phyloP scores from a whole-genome alignment of 2,113 vertebrate species.

The Gallinago paraguaiae region DNA sequence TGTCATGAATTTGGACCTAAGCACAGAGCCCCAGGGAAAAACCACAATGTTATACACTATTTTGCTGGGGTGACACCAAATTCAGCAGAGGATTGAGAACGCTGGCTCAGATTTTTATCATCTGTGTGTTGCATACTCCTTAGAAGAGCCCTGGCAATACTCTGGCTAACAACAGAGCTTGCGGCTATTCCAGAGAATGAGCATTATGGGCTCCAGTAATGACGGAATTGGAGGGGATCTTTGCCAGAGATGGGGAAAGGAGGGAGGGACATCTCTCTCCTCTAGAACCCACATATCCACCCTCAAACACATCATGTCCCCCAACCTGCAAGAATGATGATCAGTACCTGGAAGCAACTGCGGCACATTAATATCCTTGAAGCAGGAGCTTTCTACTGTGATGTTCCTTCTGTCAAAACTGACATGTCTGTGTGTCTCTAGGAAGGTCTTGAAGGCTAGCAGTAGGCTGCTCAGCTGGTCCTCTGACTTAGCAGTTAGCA shows the following conservation, averaged over 20 bases:
- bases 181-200: background rate
- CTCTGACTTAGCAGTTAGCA: slow-evolving; percentile 8
- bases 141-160: background rate
- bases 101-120: background rate
- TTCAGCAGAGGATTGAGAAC: background rate
- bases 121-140: background rate
- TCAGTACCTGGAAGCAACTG: background rate
- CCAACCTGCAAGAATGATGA: background rate
- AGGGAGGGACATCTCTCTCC: background rate
- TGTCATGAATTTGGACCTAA: background rate
- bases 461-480: background rate
- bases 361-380: background rate
- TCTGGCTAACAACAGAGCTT: background rate
- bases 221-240: background rate
- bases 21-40: background rate
- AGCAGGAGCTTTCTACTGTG: background rate
- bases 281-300: background rate
- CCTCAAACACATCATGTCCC: background rate
- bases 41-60: background rate
- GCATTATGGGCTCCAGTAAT: background rate
- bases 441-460: background rate
- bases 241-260: background rate
- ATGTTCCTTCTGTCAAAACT: background rate
- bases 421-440: background rate
- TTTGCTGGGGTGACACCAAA: background rate